Evolutionary conservation across 2,888 invertebrate species (phyloP).

Genomic region (Xestia rhomboidea): DNA sequence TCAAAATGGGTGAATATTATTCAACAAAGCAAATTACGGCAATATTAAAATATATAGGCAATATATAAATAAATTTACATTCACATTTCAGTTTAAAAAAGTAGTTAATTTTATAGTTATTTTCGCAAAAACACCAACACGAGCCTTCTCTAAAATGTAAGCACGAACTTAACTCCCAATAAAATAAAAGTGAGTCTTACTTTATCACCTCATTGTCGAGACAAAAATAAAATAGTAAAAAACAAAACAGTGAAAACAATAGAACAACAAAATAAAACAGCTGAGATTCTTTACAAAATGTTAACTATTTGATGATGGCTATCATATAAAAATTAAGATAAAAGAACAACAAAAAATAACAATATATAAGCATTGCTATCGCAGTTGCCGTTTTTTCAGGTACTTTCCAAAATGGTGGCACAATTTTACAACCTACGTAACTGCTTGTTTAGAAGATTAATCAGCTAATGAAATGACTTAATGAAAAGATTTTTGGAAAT

Average conservation of each 20-base stretch:
- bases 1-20: neutral
- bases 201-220: constrained; percentile 29
- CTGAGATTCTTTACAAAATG: constrained; percentile 7
- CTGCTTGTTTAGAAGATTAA: neutral
- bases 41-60: no score
- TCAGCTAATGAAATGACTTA: neutral
- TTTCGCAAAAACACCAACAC: constrained; percentile 28
- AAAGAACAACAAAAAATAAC: constrained; percentile 6
- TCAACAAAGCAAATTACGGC: neutral
- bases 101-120: neutral
- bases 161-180: constrained; percentile 2
- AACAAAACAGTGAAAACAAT: constrained; percentile 7
- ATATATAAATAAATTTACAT: neutral
- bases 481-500: neutral
- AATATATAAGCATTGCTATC: constrained; percentile 18
- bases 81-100: neutral
- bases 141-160: constrained; percentile 19
- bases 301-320: constrained; percentile 10
- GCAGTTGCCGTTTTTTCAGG: constrained; percentile 7
- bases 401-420: constrained; percentile 14
- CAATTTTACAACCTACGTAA: no score
- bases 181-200: constrained; percentile 40
- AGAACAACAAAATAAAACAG: constrained; percentile 14
- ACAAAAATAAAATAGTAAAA: constrained; percentile 20
- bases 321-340: constrained; percentile 33